Evolutionary conservation across 2,797 vertebrate species (phyloP).

Genomic region (Podargus strigoides): DNA sequence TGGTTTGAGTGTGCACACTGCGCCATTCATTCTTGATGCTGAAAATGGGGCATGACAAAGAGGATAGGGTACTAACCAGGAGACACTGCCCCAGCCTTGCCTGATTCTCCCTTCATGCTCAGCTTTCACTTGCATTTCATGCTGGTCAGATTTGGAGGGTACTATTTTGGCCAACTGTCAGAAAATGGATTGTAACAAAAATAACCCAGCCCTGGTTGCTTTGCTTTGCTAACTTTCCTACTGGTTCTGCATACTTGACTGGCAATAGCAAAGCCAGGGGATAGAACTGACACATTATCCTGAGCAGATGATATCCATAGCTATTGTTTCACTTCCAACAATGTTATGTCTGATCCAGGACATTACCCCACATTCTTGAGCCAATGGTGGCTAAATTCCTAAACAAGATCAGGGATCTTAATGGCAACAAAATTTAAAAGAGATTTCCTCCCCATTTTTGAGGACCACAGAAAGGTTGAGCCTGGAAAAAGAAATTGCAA

Average conservation of each 20-base stretch:
- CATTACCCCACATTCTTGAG: neutral
- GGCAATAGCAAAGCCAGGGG: neutral
- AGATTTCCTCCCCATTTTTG: neutral
- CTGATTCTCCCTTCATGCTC: neutral
- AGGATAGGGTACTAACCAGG: neutral
- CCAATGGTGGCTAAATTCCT: accelerated
- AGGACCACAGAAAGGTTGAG: neutral
- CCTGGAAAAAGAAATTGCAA: neutral
- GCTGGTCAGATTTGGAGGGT: neutral
- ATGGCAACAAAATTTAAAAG: neutral
- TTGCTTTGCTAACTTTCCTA: neutral
- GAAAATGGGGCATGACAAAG: neutral
- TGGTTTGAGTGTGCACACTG: neutral
- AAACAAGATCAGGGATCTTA: neutral
- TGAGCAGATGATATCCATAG: neutral
- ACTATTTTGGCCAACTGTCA: neutral
- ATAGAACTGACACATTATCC: neutral
- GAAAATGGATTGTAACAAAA: neutral
- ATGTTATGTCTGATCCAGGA: neutral
- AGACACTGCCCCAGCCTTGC: neutral
- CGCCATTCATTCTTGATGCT: neutral
- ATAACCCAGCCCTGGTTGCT: neutral
- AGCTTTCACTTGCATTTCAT: neutral
- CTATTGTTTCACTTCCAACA: neutral
- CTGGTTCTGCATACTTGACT: neutral